Conservation (phyloP, 2,113 vertebrate genomes). For the Dasyprocta punctata region DNA sequence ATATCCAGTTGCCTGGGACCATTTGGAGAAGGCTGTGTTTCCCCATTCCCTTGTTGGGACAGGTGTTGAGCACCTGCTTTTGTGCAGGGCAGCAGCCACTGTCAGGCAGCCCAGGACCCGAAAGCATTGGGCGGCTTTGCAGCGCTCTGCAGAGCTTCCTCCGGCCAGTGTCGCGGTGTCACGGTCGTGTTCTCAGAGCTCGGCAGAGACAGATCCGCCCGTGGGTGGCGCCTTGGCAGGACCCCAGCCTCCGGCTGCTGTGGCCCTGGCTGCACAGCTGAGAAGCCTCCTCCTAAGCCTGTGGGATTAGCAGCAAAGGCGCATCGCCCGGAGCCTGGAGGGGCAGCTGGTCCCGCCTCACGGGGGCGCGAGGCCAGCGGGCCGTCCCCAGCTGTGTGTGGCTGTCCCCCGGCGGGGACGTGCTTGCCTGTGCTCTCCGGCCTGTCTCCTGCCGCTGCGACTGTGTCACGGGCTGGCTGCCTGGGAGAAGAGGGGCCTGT, state of each 20-base stretch:
- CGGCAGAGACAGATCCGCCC: background rate
- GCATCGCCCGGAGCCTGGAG: background rate
- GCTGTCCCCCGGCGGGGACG: rapidly evolving
- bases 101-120: rapidly evolving
- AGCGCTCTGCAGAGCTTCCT: background rate
- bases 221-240: background rate
- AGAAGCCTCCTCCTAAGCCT: background rate
- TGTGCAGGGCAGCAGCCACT: background rate
- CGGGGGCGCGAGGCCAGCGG: background rate
- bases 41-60: background rate
- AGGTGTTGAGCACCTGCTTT: background rate
- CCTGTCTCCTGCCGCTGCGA: background rate
- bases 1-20: background rate
- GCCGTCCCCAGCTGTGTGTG: too few relatives aligned
- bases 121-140: background rate
- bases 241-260: background rate
- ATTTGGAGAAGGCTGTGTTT: background rate
- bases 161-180: background rate
- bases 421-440: too few relatives aligned
- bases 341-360: background rate
- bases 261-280: rapidly evolving
- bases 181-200: background rate
- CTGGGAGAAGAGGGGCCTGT: too few relatives aligned
- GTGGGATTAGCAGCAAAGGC: background rate
- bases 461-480: background rate